phyloP scores from a whole-genome alignment of 2,797 vertebrate species.

The Miichthys miiuy region DNA sequence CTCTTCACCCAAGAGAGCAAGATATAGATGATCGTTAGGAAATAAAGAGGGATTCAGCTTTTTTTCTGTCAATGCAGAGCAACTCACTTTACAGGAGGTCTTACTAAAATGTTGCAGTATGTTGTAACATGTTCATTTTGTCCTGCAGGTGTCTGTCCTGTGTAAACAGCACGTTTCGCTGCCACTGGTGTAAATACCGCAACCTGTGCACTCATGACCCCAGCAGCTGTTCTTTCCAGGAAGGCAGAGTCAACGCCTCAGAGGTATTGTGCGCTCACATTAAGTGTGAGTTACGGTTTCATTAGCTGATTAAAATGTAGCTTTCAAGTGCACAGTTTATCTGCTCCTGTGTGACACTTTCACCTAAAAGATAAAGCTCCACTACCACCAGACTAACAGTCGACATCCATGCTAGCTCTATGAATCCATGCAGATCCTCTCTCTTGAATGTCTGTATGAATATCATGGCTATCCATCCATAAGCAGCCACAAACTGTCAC shows the following conservation, averaged over 20 bases:
- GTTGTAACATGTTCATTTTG: slow-evolving; percentile 12
- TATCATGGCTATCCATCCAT: not conserved
- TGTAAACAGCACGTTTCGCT: slow-evolving; percentile 95
- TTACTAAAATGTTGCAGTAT: not conserved
- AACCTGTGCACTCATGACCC: slow-evolving; percentile 97
- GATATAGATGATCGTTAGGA: slow-evolving; percentile 18
- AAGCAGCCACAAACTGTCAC: not conserved
- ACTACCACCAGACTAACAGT: slow-evolving; percentile 1
- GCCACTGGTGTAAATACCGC: slow-evolving; percentile 98
- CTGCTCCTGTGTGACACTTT: slow-evolving; percentile 13
- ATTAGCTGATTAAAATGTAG: slow-evolving; percentile 47
- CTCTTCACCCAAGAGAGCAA: slow-evolving; percentile 16
- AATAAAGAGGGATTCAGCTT: slow-evolving; percentile 4
- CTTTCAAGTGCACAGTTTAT: slow-evolving; percentile 20
- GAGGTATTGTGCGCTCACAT: slow-evolving; percentile 84
- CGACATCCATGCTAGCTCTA: not conserved
- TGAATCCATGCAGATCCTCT: too few relatives aligned
- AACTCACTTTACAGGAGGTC: not conserved
- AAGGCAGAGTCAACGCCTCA: slow-evolving; percentile 93
- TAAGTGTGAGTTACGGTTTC: slow-evolving; percentile 7
- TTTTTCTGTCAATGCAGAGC: slow-evolving; percentile 1
- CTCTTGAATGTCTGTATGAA: not conserved
- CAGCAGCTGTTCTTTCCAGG: slow-evolving; percentile 96
- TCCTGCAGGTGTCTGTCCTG: slow-evolving; percentile 93
- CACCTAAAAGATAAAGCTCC: not conserved